Conservation (phyloP, 2,797 vertebrate species). For the Xenops minutus region DNA sequence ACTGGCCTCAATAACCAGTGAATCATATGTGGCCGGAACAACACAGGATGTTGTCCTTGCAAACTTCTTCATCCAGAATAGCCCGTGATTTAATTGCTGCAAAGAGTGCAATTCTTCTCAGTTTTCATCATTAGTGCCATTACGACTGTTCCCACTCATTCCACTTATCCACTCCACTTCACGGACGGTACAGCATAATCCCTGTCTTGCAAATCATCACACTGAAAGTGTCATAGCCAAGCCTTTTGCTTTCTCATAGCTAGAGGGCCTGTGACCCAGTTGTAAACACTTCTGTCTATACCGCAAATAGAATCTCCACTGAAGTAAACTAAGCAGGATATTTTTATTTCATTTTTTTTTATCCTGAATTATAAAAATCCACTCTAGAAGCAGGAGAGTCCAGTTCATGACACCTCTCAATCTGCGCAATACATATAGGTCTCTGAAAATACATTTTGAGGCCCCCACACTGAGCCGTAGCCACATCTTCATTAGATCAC, state of each 20-base stretch:
- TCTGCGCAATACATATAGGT: background rate
- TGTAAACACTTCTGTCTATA: background rate
- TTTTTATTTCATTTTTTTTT: background rate
- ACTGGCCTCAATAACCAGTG: background rate
- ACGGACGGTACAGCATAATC: background rate
- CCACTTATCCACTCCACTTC: background rate
- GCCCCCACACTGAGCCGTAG: background rate
- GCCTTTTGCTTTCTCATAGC: background rate
- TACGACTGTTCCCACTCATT: background rate
- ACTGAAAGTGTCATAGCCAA: background rate
- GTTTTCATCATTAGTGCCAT: accelerated
- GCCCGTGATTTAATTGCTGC: background rate
- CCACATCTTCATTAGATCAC: background rate
- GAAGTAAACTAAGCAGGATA: background rate
- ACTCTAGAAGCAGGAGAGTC: background rate
- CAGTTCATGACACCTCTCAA: background rate
- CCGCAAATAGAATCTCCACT: background rate
- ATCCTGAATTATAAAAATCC: background rate
- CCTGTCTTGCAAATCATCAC: background rate
- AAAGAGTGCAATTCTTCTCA: background rate
- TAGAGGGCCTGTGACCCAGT: background rate
- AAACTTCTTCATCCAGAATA: background rate
- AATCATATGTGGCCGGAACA: background rate
- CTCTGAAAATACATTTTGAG: background rate
- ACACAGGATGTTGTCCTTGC: background rate